These are phyloP conservation scores for Ennomos erosarius DNA, from an alignment of 2,888 invertebrate species.

Conservation along the genomic window DNA sequence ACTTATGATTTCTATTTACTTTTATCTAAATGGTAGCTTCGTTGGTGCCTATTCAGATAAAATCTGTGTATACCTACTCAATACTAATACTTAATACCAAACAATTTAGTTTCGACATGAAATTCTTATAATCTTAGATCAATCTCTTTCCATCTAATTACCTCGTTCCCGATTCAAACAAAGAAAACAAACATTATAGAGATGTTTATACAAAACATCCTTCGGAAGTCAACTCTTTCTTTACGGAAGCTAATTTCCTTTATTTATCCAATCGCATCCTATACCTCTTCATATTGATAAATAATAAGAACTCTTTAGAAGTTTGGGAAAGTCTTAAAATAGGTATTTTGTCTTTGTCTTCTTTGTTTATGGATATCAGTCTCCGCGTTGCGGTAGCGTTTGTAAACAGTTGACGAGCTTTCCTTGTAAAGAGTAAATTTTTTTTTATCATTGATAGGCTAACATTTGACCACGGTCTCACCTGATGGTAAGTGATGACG, in stretches of 20 bases:
- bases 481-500: too few relatives aligned
- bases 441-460: too few relatives aligned
- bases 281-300: not conserved
- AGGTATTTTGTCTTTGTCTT: not conserved
- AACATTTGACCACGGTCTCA: too few relatives aligned
- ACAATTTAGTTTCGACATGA: too few relatives aligned
- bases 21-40: too few relatives aligned
- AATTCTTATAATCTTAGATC: not conserved
- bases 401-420: not conserved
- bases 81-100: too few relatives aligned
- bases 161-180: slow-evolving; percentile 20
- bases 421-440: too few relatives aligned
- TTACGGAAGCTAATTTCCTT: slow-evolving; percentile 37
- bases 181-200: slow-evolving; percentile 28
- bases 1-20: too few relatives aligned
- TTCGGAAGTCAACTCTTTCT: slow-evolving; percentile 26
- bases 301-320: slow-evolving; percentile 3
- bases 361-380: slow-evolving; percentile 5
- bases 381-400: slow-evolving; percentile 1
- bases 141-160: slow-evolving; percentile 10
- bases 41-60: too few relatives aligned
- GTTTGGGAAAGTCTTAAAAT: not conserved
- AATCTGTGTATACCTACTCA: too few relatives aligned
- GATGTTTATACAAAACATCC: slow-evolving; percentile 34
- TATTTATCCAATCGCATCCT: slow-evolving; percentile 37